Evolutionary conservation across 2,113 vertebrate species (phyloP), one percentile per base, ranked within the genome.

Genomic region (Planiliza haematocheilus): DNA sequence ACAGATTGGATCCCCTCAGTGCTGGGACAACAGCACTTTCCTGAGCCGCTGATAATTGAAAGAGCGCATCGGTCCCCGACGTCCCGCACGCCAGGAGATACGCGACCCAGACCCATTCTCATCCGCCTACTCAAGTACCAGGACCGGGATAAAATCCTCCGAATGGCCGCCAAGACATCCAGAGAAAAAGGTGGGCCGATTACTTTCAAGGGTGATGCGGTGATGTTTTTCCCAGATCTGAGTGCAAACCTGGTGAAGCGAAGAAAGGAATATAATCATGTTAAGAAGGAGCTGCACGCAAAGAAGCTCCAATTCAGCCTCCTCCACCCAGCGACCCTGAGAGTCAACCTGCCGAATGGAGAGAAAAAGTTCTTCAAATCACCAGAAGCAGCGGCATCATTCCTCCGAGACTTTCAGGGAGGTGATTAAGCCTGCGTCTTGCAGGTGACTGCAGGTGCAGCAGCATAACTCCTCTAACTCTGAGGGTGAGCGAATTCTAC

Each of bases 111-210:
- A 10, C 52, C 11, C n/a, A 20, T 46, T 8, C 17, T 57, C 7
- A 48, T 69, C 2, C 6, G 13, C 4, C 21, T 56, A 3, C 21
- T 68, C 0, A 67, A 55, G 14, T 53, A 42, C 16, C 50, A 43
- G n/a, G 51, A 68, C 2, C 10, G 41, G 21, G 24, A 30, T 13
- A 64, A 64, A 20, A 60, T 41, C 11, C 56, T 59, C 11, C 56
- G 6, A 7, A 60, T 8, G 8, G 8, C 39, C 3, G 3, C 39
- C 3, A 42, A 43, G 20, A 24, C 10, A 13, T 60, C 58, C 13
- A 64, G 13, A 51, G 45, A 52, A 42, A 52, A 41, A 39, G 37
- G 20, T 13, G 48, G 16, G 1, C 38, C 46, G 2, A 10, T 51
- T 21, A 50, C 49, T 5, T 21, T 50, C 10, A 24, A 50, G 3